phyloP scores from a whole-genome alignment of 2,888 invertebrate genomes.

The Sympetrum striolatum region DNA sequence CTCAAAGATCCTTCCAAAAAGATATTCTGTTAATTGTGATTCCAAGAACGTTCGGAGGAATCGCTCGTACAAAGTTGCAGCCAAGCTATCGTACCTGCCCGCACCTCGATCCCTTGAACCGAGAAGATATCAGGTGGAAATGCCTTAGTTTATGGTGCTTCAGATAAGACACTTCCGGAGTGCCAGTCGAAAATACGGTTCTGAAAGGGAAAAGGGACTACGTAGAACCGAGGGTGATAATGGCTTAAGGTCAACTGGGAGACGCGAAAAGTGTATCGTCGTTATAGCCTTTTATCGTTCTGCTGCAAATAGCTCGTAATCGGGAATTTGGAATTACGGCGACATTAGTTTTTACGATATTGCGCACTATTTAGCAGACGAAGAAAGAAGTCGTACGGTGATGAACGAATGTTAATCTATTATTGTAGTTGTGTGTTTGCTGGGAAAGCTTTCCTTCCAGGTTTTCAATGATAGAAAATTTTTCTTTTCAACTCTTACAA shows the following conservation, averaged over 20 bases:
- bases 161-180: constrained; percentile 24
- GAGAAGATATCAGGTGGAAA: constrained; percentile 26
- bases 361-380: not conserved
- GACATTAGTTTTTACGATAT: not conserved
- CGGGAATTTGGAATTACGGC: not conserved
- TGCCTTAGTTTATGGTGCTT: constrained; percentile 18
- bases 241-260: not conserved
- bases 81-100: not conserved
- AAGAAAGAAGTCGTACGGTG: too few relatives aligned
- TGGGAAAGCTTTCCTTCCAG: too few relatives aligned
- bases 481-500: too few relatives aligned
- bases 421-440: too few relatives aligned
- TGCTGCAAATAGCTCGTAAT: not conserved
- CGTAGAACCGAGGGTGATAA: not conserved
- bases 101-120: not conserved
- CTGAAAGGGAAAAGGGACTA: not conserved
- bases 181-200: not conserved
- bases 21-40: too few relatives aligned
- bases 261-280: not conserved
- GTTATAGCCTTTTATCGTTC: not conserved
- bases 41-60: too few relatives aligned
- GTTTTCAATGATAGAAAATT: too few relatives aligned
- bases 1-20: too few relatives aligned
- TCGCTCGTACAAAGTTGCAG: not conserved
- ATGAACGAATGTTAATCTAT: too few relatives aligned